These are phyloP conservation scores for Oophaga pumilio DNA, from an alignment of 2,113 vertebrate genomes.

Conservation along the genomic window DNA sequence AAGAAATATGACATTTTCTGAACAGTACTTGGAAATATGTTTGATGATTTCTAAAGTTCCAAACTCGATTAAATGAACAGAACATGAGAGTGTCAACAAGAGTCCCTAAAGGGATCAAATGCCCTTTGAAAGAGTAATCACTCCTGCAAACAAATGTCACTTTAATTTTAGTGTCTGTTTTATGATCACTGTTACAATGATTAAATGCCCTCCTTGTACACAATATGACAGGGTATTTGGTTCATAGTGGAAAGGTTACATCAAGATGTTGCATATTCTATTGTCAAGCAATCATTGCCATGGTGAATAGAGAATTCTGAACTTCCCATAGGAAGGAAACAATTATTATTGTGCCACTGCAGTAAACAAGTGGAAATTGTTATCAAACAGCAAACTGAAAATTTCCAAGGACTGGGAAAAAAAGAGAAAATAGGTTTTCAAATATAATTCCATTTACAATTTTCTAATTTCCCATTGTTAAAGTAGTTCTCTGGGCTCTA, in stretches of 20 bases:
- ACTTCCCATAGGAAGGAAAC: not conserved
- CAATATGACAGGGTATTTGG: conserved; percentile 44
- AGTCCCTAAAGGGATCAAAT: conserved; percentile 48
- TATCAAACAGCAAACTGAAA: not conserved
- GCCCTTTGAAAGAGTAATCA: conserved; percentile 58
- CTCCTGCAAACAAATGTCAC: conserved; percentile 57
- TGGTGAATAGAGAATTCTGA: conserved; percentile 26
- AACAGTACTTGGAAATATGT: conserved; percentile 41
- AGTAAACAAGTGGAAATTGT: not conserved
- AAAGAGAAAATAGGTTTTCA: not conserved
- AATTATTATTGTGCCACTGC: not conserved
- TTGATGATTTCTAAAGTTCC: conserved; percentile 53
- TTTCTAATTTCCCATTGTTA: not conserved
- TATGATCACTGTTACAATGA: conserved; percentile 56
- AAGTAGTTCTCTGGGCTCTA: not conserved
- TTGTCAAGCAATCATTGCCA: conserved; percentile 7
- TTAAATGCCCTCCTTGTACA: conserved; percentile 54
- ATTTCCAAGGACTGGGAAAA: not conserved
- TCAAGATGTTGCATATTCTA: conserved; percentile 39
- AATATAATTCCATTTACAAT: not conserved
- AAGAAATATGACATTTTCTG: conserved; percentile 47
- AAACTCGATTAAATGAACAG: conserved; percentile 56
- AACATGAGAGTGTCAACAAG: conserved; percentile 54
- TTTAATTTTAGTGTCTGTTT: conserved; percentile 57
- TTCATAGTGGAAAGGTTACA: conserved; percentile 46